A percentile compares a stretch with the other conserved stretches of the same genome.
Evolutionary conservation across 2,113 vertebrate genomes (phyloP).

Genomic region (Eonycteris spelaea): DNA sequence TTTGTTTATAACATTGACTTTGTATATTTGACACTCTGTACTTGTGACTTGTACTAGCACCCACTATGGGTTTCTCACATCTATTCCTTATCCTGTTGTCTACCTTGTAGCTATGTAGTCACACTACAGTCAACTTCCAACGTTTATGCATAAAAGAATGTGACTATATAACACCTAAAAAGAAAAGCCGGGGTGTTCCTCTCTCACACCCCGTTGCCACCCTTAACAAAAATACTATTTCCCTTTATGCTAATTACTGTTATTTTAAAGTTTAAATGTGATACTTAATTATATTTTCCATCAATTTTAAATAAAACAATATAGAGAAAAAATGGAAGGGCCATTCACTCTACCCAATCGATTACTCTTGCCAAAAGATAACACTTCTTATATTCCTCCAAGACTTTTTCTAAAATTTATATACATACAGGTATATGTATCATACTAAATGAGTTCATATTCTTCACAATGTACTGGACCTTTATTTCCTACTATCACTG

Average conservation of each 20-base stretch:
- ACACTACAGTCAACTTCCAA: neutral
- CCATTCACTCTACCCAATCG: neutral
- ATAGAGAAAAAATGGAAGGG: neutral
- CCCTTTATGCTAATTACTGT: neutral
- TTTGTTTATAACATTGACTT: neutral
- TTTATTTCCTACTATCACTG: neutral
- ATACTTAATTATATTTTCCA: neutral
- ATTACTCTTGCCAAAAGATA: neutral
- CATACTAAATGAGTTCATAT: neutral
- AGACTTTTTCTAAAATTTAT: neutral
- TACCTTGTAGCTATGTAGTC: neutral
- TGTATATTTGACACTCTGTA: neutral
- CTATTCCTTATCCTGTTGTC: neutral
- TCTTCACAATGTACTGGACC: neutral
- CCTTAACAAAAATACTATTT: neutral
- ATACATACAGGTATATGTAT: neutral
- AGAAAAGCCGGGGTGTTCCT: neutral
- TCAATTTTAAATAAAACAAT: neutral
- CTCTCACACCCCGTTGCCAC: neutral
- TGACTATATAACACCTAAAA: neutral
- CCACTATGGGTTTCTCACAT: neutral
- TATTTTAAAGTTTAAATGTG: neutral
- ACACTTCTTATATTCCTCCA: neutral
- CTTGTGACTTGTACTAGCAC: neutral
- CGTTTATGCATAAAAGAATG: neutral